These are phyloP conservation scores for Zaprionus davidi DNA, from an alignment of 1,140 invertebrate species.

Conservation along the genomic window DNA sequence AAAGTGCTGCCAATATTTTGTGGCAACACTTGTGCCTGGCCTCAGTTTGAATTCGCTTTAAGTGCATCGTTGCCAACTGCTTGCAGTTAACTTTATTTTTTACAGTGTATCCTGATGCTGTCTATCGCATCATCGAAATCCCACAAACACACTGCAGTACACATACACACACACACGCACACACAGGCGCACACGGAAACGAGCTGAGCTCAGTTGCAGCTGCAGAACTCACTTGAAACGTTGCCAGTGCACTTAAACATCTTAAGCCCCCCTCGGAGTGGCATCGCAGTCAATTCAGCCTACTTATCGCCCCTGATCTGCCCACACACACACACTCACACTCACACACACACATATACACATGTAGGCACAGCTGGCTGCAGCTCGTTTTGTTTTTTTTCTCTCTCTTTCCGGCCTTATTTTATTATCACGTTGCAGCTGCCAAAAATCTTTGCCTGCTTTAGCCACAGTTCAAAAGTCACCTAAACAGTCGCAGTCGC, in stretches of 20 bases:
- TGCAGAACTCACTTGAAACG: constrained; percentile 30
- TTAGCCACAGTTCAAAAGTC: constrained; percentile 28
- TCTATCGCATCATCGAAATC: constrained; percentile 31
- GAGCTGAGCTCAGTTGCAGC: constrained; percentile 16
- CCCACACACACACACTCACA: constrained; percentile 7
- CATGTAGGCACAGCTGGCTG: constrained; percentile 9
- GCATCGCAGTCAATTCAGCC: constrained; percentile 27
- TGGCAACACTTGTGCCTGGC: constrained; percentile 13
- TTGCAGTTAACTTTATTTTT: neutral
- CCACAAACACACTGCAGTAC: constrained; percentile 8
- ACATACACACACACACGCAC: constrained; percentile 8
- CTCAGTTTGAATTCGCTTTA: neutral
- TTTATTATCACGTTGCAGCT: constrained; percentile 40
- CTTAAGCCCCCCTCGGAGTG: constrained; percentile 33
- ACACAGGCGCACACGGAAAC: neutral
- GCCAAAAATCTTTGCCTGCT: constrained; percentile 32
- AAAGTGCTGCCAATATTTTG: constrained; percentile 9
- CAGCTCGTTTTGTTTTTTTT: neutral
- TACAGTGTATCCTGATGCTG: constrained; percentile 1
- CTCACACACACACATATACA: neutral
- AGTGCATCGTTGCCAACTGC: neutral
- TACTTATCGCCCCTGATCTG: constrained; percentile 35
- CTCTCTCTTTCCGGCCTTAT: constrained; percentile 9
- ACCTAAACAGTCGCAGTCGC: constrained; percentile 21
- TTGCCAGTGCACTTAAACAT: constrained; percentile 36